Evolutionary conservation across 2,888 invertebrate species (phyloP).

Genomic region (Himalopsyche kuldschensis): DNA sequence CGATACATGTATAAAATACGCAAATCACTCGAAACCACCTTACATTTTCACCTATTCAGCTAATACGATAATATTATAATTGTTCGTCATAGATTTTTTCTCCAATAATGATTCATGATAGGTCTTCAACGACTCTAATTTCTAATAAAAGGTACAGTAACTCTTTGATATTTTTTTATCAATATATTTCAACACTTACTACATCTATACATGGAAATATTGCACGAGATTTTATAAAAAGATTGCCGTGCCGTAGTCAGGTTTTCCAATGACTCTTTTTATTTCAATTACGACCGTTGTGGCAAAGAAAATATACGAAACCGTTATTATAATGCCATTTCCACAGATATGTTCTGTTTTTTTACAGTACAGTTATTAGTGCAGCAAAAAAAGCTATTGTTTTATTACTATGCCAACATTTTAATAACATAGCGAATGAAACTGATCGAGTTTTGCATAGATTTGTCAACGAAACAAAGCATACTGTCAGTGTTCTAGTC

Average conservation of each 20-base stretch:
- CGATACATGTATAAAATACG: constrained; percentile 13
- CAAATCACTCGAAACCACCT: neutral
- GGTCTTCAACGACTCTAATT: constrained; percentile 15
- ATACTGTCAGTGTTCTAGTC: no score
- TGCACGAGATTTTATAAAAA: constrained; percentile 15
- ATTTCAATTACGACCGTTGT: neutral
- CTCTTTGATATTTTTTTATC: constrained; percentile 31
- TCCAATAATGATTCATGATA: neutral
- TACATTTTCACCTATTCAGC: neutral
- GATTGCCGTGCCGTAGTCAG: neutral
- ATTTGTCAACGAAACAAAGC: no score
- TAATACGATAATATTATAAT: neutral
- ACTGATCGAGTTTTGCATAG: no score
- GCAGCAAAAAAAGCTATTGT: no score
- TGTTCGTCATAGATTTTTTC: neutral
- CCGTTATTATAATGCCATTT: no score
- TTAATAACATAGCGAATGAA: no score
- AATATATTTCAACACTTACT: neutral
- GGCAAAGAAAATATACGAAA: no score
- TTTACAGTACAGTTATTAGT: no score
- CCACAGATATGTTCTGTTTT: no score
- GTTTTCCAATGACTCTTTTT: neutral
- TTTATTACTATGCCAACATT: no score
- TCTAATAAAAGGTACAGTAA: constrained; percentile 40
- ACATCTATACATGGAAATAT: constrained; percentile 14